These are phyloP conservation scores for Cavia aperea DNA, from an alignment of 2,113 vertebrate genomes.

Conservation along the genomic window DNA sequence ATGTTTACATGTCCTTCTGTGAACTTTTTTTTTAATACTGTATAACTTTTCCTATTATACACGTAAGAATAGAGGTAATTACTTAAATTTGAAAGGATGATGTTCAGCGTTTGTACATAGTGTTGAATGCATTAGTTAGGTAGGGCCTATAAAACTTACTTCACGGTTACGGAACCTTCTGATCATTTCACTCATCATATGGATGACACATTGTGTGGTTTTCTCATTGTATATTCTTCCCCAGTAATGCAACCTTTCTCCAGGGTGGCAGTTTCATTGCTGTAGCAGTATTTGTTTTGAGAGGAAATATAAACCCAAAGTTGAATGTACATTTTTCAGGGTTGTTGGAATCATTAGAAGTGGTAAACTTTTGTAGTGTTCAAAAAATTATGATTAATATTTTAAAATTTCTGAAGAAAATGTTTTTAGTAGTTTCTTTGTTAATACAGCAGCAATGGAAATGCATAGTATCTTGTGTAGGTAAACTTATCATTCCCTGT, in stretches of 20 bases:
- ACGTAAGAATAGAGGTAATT: conserved; percentile 10
- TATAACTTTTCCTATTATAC: not conserved
- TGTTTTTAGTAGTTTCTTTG: conserved; percentile 18
- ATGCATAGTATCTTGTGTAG: not conserved
- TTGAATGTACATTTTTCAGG: conserved; percentile 18
- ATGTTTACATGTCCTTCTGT: not conserved
- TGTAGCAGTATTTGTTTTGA: conserved; percentile 33
- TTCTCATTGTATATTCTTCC: conserved; percentile 34
- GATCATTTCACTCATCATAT: conserved; percentile 25
- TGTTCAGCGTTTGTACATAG: not conserved
- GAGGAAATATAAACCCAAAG: conserved; percentile 32
- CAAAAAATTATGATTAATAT: not conserved
- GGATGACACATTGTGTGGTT: not conserved
- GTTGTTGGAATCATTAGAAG: conserved; percentile 20
- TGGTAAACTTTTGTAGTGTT: not conserved
- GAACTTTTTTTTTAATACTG: conserved; percentile 9
- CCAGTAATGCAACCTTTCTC: conserved; percentile 10
- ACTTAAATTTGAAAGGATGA: conserved; percentile 14
- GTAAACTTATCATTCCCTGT: not conserved
- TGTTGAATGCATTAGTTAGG: conserved; percentile 13
- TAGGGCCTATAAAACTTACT: not conserved
- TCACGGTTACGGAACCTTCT: not conserved
- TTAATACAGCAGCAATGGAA: not conserved
- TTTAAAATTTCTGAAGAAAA: not conserved
- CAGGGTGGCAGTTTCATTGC: conserved; percentile 27